Base-by-base conservation (phyloP, 2,113 vertebrate species). In the Gadus chalcogrammus region DNA sequence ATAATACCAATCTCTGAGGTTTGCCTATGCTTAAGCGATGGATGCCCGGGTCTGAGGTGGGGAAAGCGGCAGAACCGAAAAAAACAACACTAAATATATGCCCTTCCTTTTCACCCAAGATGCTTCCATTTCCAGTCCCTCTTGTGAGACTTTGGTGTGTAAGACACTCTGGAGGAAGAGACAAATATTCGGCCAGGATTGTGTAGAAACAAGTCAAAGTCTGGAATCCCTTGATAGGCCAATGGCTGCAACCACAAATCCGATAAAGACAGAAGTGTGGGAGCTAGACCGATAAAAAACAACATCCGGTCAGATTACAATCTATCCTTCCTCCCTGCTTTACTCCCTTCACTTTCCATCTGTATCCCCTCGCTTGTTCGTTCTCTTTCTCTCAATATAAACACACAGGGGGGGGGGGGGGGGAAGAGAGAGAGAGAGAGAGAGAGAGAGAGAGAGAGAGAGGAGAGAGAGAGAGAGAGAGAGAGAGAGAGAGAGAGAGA, bases 1-100 rank as follows among this genome's bases (percentile, higher is more conserved):
- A 82, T 88, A 83, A 82, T 80, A 90, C 84, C 81, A 9, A 48
- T 79, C 73, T 17, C 17, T 84, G 88, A 86, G 65, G 61, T 24
- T 62, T 56, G 71, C 59, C 5, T 58, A 35, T 35, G 31, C 69
- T 85, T 84, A 80, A 88, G 74, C 59, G 68, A 72, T 64, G 74
- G 20, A 68, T 56, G 69, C 65, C 59, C n/a, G 55, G 81, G 17
- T 71, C 73, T 11, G 52, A 13, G 24, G 24, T 24, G 1, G 24
- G 24, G 24, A 24, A 24, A 24, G 24, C 24, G 24, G 24, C 24
- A 24, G 24, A 24, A 24, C 24, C 24, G 24, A 24, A 24, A 78
- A 85, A 77, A 2, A 1, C 5, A 17, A 58, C 0, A 58, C 42
- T 11, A 13, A 48, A 48, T 48, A 48, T 48, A 11, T 11, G 5